Conservation (phyloP, 1,140 invertebrate genomes). For the Grapholita molesta region DNA sequence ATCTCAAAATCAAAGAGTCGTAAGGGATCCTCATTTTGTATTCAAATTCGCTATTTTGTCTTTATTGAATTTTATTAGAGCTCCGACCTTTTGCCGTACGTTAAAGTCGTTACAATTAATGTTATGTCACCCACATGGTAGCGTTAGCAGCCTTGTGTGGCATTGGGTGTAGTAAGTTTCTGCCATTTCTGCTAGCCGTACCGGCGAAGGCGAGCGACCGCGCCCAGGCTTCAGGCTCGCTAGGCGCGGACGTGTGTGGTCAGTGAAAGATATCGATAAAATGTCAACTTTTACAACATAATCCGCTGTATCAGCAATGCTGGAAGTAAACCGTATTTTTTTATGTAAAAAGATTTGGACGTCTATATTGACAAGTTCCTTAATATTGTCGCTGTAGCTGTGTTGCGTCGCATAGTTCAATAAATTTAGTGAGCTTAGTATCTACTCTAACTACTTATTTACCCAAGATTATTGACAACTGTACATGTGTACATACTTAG, state of each 20-base stretch:
- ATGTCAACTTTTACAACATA: no score
- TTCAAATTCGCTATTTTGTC: background rate
- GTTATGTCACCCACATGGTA: background rate
- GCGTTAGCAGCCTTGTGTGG: background rate
- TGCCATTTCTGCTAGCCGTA: background rate
- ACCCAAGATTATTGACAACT: no score
- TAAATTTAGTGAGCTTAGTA: no score
- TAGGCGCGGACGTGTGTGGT: background rate
- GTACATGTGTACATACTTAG: no score
- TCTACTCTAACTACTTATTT: no score
- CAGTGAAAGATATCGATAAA: background rate
- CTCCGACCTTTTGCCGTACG: background rate
- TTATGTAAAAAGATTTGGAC: no score
- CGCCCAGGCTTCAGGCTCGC: background rate
- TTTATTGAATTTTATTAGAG: background rate
- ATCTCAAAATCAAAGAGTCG: background rate
- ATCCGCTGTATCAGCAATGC: no score
- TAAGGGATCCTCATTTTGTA: background rate
- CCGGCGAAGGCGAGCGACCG: background rate
- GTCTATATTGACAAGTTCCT: no score
- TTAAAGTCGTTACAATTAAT: background rate
- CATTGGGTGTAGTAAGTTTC: background rate
- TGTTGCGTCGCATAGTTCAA: no score
- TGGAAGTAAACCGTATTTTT: no score
- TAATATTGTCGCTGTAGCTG: no score